Conservation (phyloP, 2,888 invertebrate species). For the Eristalis tenax region DNA sequence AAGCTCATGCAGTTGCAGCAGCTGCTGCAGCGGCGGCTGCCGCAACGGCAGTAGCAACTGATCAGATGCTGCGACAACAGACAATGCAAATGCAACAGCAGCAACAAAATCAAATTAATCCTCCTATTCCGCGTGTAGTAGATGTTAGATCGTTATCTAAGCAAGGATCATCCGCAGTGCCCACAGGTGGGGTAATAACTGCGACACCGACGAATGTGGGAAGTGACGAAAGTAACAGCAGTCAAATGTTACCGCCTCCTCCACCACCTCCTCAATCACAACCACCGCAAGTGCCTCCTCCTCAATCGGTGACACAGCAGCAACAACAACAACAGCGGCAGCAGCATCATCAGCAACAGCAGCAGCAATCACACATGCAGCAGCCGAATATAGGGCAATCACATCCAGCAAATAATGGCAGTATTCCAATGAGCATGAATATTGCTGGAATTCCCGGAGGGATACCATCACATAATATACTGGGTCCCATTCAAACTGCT, state of each 20-base stretch:
- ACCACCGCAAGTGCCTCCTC: not conserved
- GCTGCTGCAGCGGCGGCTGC: not conserved
- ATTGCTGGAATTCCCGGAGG: conserved; percentile 56
- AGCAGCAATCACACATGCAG: conserved; percentile 43
- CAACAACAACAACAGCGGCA: conserved; percentile 28
- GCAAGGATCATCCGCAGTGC: not conserved
- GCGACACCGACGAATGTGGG: conserved; percentile 32
- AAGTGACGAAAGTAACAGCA: conserved; percentile 50
- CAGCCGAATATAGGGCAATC: conserved; percentile 19
- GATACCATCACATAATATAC: conserved; percentile 52
- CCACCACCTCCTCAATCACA: not conserved
- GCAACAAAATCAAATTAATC: not conserved
- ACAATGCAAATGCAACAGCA: not conserved
- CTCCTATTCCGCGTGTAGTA: conserved; percentile 1
- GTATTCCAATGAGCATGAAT: conserved; percentile 57
- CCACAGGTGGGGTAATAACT: conserved; percentile 5
- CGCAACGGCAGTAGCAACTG: not conserved
- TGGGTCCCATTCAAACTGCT: not conserved
- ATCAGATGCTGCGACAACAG: not conserved
- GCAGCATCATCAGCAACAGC: conserved; percentile 30
- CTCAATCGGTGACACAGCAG: conserved; percentile 33
- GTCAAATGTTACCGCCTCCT: conserved; percentile 33
- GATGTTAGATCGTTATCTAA: conserved; percentile 50
- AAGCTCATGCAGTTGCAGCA: conserved; percentile 28
- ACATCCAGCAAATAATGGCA: conserved; percentile 44